phyloP scores from a whole-genome alignment of 2,888 invertebrate genomes.

The Corbicula japonica region DNA sequence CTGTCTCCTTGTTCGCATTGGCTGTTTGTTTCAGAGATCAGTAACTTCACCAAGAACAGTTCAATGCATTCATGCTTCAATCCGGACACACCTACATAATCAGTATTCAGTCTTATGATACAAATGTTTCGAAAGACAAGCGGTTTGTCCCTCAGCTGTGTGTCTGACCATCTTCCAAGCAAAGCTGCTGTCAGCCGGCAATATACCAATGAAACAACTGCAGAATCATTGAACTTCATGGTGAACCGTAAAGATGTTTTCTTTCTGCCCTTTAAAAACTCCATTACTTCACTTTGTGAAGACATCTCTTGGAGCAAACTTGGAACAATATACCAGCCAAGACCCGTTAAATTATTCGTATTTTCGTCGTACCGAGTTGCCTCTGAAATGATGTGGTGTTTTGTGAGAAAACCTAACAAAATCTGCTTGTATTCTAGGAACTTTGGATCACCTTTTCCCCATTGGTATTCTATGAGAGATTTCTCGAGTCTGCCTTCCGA shows the following conservation, averaged over 20 bases:
- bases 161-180: constrained; percentile 22
- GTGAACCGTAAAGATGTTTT: not conserved
- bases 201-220: constrained; percentile 21
- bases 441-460: not conserved
- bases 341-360: not conserved
- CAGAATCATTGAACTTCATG: constrained; percentile 6
- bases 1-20: not conserved
- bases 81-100: constrained; percentile 21
- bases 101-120: constrained; percentile 13
- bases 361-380: constrained; percentile 11
- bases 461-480: constrained; percentile 16
- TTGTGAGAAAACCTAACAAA: constrained; percentile 16
- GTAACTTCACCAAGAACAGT: constrained; percentile 7
- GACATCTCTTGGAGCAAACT: constrained; percentile 2
- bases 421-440: constrained; percentile 19
- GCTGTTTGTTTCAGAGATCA: not conserved
- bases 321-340: constrained; percentile 30
- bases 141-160: not conserved
- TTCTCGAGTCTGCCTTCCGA: constrained; percentile 10
- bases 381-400: constrained; percentile 22
- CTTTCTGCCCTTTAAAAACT: not conserved
- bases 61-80: constrained; percentile 21
- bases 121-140: constrained; percentile 10
- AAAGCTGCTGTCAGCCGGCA: constrained; percentile 27
- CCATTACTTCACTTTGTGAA: constrained; percentile 7